Conservation (phyloP, 1,140 invertebrate genomes). For the Xylocopa sonorina region DNA sequence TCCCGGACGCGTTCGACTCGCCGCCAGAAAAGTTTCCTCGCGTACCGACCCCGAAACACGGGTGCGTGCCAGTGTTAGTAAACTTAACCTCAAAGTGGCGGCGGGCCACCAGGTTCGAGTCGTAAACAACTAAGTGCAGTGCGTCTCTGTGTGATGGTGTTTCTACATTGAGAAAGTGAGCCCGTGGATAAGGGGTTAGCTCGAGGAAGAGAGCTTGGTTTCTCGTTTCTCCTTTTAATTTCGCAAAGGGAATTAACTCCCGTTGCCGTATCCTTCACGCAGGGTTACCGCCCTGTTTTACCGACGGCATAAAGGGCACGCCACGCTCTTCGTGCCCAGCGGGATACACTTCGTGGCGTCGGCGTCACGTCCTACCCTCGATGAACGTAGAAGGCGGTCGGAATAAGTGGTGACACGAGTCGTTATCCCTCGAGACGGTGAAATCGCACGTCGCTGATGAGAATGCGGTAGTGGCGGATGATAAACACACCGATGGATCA, state of each 20-base stretch:
- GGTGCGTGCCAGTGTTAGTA: constrained; percentile 39
- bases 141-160: constrained; percentile 49
- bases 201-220: background rate
- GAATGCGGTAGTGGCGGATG: constrained; percentile 62
- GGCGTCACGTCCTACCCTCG: constrained; percentile 31
- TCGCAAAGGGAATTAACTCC: background rate
- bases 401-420: constrained; percentile 40
- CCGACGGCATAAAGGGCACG: constrained; percentile 62
- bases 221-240: constrained; percentile 27
- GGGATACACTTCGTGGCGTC: constrained; percentile 40
- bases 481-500: constrained; percentile 63
- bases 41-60: constrained; percentile 38
- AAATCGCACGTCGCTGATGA: background rate
- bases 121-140: constrained; percentile 61
- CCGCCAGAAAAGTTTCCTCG: background rate
- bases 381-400: constrained; percentile 24
- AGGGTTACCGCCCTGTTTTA: constrained; percentile 54
- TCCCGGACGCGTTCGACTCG: background rate
- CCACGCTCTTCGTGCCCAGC: constrained; percentile 39
- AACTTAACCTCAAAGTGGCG: constrained; percentile 42
- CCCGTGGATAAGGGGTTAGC: background rate
- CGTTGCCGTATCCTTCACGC: background rate
- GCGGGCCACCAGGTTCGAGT: constrained; percentile 34
- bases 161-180: constrained; percentile 13
- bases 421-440: background rate